Evolutionary conservation across 2,888 invertebrate species (phyloP).

Genomic region (Synergus itoensis): DNA sequence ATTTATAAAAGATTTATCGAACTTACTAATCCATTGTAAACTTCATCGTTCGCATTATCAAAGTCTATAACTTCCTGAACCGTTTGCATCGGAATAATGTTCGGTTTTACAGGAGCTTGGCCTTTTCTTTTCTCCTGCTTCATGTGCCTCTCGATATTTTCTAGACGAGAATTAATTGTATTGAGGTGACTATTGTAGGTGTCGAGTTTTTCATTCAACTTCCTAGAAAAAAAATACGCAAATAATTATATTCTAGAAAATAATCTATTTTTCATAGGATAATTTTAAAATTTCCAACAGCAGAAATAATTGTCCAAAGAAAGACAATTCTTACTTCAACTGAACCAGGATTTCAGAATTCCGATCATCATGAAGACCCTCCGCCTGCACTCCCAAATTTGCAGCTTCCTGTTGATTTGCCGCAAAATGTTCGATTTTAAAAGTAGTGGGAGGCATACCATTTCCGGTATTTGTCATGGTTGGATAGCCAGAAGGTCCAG

Average conservation of each 20-base stretch:
- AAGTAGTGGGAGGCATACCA: not conserved
- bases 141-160: slow-evolving; percentile 22
- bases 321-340: slow-evolving; percentile 5
- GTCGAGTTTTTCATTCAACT: slow-evolving; percentile 13
- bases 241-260: too few species aligned
- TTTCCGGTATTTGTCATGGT: not conserved
- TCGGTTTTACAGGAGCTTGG: slow-evolving; percentile 21
- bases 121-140: slow-evolving; percentile 29
- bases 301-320: too few species aligned
- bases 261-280: too few species aligned
- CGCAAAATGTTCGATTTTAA: slow-evolving; percentile 19
- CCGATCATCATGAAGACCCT: not conserved
- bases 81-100: slow-evolving; percentile 33
- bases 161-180: slow-evolving; percentile 12
- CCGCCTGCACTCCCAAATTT: not conserved
- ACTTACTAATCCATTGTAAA: slow-evolving; percentile 26
- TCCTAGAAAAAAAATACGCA: not conserved
- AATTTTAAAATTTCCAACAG: too few species aligned
- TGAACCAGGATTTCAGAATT: not conserved
- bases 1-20: not conserved
- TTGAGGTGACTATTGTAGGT: not conserved
- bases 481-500: slow-evolving; percentile 22
- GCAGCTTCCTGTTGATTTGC: not conserved
- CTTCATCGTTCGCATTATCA: slow-evolving; percentile 28
- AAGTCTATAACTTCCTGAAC: slow-evolving; percentile 34